Evolutionary conservation across 2,113 vertebrate species (phyloP).

Genomic region (Aptenodytes forsteri): DNA sequence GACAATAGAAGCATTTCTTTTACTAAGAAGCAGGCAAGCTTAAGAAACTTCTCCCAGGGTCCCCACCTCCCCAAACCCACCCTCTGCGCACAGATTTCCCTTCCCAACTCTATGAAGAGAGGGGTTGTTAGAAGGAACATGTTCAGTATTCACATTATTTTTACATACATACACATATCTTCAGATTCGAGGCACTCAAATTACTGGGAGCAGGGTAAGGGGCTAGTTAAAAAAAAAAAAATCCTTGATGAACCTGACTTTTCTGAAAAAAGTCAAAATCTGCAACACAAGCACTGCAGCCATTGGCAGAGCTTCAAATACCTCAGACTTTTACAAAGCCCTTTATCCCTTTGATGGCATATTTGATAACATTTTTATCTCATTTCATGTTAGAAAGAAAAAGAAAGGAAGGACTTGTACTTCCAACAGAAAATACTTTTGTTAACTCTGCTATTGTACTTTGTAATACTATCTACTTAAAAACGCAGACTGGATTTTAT

Average conservation of each 20-base stretch:
- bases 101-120: not conserved
- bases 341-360: slow-evolving; percentile 68
- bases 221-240: not conserved
- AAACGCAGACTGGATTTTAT: not conserved
- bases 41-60: not conserved
- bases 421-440: slow-evolving; percentile 63
- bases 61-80: not conserved
- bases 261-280: slow-evolving; percentile 48
- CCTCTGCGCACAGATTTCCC: not conserved
- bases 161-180: not conserved
- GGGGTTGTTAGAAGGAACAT: not conserved
- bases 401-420: slow-evolving; percentile 20
- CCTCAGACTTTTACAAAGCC: slow-evolving; percentile 61
- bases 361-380: slow-evolving; percentile 75
- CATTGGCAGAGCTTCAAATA: slow-evolving; percentile 63
- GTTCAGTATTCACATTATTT: not conserved
- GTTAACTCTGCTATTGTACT: slow-evolving; percentile 55
- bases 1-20: slow-evolving; percentile 46
- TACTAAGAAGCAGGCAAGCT: not conserved
- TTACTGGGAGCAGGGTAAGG: not conserved
- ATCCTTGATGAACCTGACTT: slow-evolving; percentile 39
- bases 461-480: slow-evolving; percentile 38
- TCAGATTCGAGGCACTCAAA: not conserved
- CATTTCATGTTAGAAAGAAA: slow-evolving; percentile 1
- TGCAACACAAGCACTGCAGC: slow-evolving; percentile 31